These are phyloP conservation scores for Catharus minimus DNA, from an alignment of 2,113 vertebrate genomes.

Conservation along the genomic window DNA sequence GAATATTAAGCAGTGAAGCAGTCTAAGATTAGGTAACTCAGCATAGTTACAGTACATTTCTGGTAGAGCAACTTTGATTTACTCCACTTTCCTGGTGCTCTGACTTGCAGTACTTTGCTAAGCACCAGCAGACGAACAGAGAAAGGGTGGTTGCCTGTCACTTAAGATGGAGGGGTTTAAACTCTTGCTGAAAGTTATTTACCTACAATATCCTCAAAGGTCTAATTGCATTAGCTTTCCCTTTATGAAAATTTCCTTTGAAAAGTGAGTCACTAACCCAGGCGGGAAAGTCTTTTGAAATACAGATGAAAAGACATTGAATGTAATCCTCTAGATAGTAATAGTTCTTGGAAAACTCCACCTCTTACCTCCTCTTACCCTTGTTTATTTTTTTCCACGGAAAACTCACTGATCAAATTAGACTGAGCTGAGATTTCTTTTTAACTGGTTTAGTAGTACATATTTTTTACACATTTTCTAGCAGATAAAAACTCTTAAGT, in stretches of 20 bases:
- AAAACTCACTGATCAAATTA: conserved; percentile 16
- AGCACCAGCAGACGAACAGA: neutral
- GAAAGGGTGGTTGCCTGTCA: neutral
- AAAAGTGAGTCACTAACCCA: conserved; percentile 42
- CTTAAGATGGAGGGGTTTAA: neutral
- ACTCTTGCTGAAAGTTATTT: neutral
- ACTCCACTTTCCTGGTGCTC: neutral
- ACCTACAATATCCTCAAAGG: neutral
- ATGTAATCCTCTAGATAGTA: conserved; percentile 13
- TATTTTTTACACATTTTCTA: conserved; percentile 17
- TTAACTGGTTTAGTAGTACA: neutral
- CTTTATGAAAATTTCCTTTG: conserved; percentile 43
- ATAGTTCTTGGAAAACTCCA: conserved; percentile 38
- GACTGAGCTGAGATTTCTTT: conserved; percentile 9
- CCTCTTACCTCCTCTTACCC: conserved; percentile 13
- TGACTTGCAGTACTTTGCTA: neutral
- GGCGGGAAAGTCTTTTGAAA: conserved; percentile 34
- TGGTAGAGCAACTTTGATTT: neutral
- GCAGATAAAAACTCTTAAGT: neutral
- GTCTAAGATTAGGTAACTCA: neutral
- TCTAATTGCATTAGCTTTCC: conserved; percentile 39
- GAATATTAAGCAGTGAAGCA: neutral
- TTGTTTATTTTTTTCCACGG: conserved; percentile 20
- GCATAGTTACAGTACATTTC: neutral
- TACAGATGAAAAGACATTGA: conserved; percentile 35